Conservation (phyloP, 1,140 invertebrate genomes). For the Bombus breviceps region DNA sequence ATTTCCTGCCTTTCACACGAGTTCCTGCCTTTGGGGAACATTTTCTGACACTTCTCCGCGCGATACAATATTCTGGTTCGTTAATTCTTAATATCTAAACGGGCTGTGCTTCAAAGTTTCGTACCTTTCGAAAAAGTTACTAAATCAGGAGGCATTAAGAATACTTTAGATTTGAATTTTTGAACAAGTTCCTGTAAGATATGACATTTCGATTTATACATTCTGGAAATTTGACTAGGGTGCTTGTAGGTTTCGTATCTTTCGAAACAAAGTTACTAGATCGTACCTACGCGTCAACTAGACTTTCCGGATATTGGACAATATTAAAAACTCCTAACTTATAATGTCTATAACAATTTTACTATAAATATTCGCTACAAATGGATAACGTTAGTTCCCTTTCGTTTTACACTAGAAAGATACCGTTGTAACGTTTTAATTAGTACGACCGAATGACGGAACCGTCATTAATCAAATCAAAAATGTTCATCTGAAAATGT, state of each 20-base stretch:
- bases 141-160: fast-evolving
- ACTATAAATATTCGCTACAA: no score
- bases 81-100: neutral
- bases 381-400: neutral
- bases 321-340: neutral
- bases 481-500: neutral
- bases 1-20: neutral
- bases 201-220: no score
- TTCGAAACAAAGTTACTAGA: neutral
- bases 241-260: neutral
- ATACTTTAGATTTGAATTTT: no score
- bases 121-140: neutral
- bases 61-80: neutral
- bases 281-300: neutral
- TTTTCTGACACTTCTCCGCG: neutral
- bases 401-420: neutral
- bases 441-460: neutral
- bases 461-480: neutral
- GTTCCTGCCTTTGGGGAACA: neutral
- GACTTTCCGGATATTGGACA: no score
- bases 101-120: neutral
- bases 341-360: neutral
- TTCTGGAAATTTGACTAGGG: no score
- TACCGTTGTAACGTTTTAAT: neutral
- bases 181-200: no score